Evolutionary conservation across 2,888 invertebrate genomes (phyloP).

Genomic region (Meloe dianella): DNA sequence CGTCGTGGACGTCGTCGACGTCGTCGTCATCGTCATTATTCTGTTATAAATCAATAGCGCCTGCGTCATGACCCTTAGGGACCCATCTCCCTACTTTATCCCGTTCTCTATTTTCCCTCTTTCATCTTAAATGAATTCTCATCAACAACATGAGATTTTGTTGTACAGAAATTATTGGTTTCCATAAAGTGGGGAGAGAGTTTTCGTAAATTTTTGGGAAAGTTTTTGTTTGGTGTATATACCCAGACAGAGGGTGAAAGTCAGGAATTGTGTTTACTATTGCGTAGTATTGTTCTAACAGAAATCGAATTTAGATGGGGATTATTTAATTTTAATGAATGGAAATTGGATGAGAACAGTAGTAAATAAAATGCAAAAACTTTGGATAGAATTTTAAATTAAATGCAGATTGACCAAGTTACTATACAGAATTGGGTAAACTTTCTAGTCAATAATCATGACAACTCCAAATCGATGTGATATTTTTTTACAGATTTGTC

Average conservation of each 20-base stretch:
- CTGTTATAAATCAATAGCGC: conserved; percentile 6
- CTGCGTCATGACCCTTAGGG: conserved; percentile 8
- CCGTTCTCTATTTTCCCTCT: not conserved
- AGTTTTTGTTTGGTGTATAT: not conserved
- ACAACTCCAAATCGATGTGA: not conserved
- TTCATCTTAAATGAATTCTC: conserved; percentile 4
- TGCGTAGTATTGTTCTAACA: not conserved
- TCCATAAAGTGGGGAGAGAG: not conserved
- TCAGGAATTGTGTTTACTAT: not conserved
- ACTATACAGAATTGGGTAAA: not conserved
- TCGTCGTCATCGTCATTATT: not conserved
- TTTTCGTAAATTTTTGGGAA: not conserved
- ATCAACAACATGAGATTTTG: not conserved
- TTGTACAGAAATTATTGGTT: not conserved
- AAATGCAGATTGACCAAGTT: not conserved
- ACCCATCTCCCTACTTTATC: not conserved
- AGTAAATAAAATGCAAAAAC: conserved; percentile 1
- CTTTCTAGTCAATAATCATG: not conserved
- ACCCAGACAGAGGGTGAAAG: not conserved
- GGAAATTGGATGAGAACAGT: not conserved
- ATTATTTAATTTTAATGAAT: not conserved
- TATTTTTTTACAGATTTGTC: not conserved
- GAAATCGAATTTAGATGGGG: not conserved
- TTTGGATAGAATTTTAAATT: not conserved
- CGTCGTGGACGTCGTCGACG: not conserved